phyloP scores from a whole-genome alignment of 53 echinoderm and acorn worm genomes.

The Actinopyga echinites region DNA sequence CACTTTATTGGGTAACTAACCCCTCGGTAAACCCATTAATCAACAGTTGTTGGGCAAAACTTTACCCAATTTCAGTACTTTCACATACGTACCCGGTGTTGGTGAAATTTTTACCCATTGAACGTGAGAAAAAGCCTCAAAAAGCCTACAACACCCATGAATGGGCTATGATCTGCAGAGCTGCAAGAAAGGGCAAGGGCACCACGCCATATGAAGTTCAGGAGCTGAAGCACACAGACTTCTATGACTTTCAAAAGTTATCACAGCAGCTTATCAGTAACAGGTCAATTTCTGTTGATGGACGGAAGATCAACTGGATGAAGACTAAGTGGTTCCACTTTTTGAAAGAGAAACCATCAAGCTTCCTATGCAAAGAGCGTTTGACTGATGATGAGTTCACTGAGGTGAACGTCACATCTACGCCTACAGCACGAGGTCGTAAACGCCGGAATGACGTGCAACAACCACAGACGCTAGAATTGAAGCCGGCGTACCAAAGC shows the following conservation, averaged over 20 bases:
- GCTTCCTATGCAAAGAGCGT: not conserved
- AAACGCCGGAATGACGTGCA: not conserved
- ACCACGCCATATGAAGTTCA: no score
- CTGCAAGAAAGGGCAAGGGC: no score
- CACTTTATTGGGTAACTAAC: no score
- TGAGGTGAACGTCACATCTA: not conserved
- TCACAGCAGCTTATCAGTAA: not conserved
- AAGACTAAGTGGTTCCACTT: not conserved
- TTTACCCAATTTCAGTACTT: no score
- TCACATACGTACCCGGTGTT: no score
- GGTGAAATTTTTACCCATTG: no score
- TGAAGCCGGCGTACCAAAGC: not conserved
- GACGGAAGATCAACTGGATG: not conserved
- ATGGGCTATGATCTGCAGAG: no score
- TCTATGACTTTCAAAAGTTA: conserved; percentile 2
- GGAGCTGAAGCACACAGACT: not conserved
- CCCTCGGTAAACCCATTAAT: no score
- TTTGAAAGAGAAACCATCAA: conserved; percentile 1
- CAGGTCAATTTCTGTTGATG: not conserved
- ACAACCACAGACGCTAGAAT: conserved; percentile 1
- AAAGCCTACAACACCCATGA: no score
- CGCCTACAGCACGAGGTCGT: not conserved
- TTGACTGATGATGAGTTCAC: not conserved
- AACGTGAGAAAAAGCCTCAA: no score
- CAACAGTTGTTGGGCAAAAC: no score